These are phyloP conservation scores for Andrena marginata DNA, from an alignment of 2,888 invertebrate genomes.

Conservation along the genomic window DNA sequence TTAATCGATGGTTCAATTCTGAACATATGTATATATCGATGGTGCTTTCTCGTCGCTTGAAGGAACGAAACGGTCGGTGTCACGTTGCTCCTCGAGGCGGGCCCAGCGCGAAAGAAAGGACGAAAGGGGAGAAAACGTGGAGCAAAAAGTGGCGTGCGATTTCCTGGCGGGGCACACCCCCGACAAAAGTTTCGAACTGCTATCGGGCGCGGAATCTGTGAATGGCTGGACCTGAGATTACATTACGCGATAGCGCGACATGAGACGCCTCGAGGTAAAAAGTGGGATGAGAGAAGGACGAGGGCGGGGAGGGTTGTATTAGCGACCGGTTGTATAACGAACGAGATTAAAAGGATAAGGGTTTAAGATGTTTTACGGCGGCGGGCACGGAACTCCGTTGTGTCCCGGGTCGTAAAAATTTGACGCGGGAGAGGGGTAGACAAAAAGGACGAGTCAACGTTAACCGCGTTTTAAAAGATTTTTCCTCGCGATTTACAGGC, in stretches of 20 bases:
- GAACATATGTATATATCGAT: too few species aligned
- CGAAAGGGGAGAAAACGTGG: background rate
- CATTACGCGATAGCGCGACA: slow-evolving; percentile 64
- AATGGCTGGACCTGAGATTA: slow-evolving; percentile 68
- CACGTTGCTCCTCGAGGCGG: background rate
- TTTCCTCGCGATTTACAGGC: slow-evolving; percentile 27
- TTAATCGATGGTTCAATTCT: too few species aligned
- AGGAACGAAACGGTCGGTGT: background rate
- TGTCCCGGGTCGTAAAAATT: slow-evolving; percentile 67
- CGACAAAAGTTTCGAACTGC: slow-evolving; percentile 62
- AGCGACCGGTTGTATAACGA: slow-evolving; percentile 66
- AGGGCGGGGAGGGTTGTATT: slow-evolving; percentile 62
- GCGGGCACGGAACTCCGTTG: slow-evolving; percentile 58
- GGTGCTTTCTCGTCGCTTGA: too few species aligned
- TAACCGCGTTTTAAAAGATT: slow-evolving; percentile 52
- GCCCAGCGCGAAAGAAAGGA: background rate
- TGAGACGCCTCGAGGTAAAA: slow-evolving; percentile 56
- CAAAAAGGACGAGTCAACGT: slow-evolving; percentile 24
- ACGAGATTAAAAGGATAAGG: slow-evolving; percentile 71
- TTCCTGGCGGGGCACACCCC: slow-evolving; percentile 29
- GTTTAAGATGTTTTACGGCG: slow-evolving; percentile 66
- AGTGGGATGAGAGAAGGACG: slow-evolving; percentile 36
- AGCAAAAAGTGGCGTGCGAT: slow-evolving; percentile 37
- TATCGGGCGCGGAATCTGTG: slow-evolving; percentile 68
- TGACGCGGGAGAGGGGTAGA: slow-evolving; percentile 37